Base-by-base conservation (phyloP, 1,140 invertebrate genomes). In the Hestina assimilis region DNA sequence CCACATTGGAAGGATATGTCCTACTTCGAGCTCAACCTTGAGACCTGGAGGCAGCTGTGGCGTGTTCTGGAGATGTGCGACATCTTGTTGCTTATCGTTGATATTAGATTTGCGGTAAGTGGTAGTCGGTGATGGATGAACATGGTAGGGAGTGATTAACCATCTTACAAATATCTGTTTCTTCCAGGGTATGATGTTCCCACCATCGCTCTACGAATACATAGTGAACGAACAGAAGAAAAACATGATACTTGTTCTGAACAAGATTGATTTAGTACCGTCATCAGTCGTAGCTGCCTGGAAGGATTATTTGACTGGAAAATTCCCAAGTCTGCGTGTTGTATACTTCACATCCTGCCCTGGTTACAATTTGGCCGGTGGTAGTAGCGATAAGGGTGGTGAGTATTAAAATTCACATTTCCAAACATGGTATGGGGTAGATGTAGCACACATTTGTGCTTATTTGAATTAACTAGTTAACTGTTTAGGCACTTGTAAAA, bases 1-100 rank as follows among this genome's bases (percentile, higher is more conserved):
- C 84, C 75, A 46, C 89, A 89, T 54, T 89, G 75, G 61, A 87
- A 79, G 65, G 83, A 79, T 21, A 83, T 89, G 51, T 87, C 76
- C 0, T 91, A 83, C 63, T 97, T 96, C 85, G 96, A 98, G 80
- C 75, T 97, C 23, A 98, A 98, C 88, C 83, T 98, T 59, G 96
- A 98, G 89, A 97, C 96, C 0, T 98, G 97, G 97, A 80, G 97
- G 15, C 97, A 98, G 72, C 79, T 98, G 28, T 98, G 97, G 97
- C 90, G 96, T 54, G 96, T 98, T 1, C 74, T 96, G 6, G 97
- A 98, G 86, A 96, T 97, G 91, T 95, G 95, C 4, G 96, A 98
- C 68, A 91, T 98, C 47, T 69, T 98, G 1, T 87, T 98, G 1
- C 89, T 96, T 6, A 95, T 98, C 63, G 93, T 96, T 0, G 96